A percentile compares a stretch with the other conserved stretches of the same genome.
These are phyloP conservation scores for Pomacea canaliculata DNA, from an alignment of 2,888 invertebrate species.

Conservation along the genomic window DNA sequence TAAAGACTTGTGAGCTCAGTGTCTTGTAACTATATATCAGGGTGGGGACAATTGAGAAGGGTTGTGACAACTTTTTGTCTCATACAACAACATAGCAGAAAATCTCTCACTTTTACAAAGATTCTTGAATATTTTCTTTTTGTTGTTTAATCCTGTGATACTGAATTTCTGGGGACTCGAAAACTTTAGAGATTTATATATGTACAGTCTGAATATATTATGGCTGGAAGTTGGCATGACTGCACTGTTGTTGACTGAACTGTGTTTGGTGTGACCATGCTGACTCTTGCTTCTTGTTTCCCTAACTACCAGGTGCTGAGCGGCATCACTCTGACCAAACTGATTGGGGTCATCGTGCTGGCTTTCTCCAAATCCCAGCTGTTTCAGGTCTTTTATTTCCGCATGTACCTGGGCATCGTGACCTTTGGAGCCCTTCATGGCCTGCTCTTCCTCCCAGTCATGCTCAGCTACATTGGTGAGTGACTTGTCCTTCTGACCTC, in stretches of 20 bases:
- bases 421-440: slow-evolving; percentile 97
- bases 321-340: slow-evolving; percentile 97
- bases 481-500: neutral
- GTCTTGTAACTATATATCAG: too few relatives aligned
- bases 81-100: too few relatives aligned
- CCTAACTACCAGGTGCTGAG: slow-evolving; percentile 81
- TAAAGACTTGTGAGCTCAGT: too few relatives aligned
- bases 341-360: slow-evolving; percentile 95
- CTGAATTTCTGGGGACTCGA: too few relatives aligned
- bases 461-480: slow-evolving; percentile 92
- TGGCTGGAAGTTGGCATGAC: neutral
- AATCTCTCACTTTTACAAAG: too few relatives aligned
- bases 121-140: too few relatives aligned
- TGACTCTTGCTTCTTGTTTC: neutral
- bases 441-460: slow-evolving; percentile 95
- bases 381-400: slow-evolving; percentile 93
- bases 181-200: too few relatives aligned
- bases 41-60: neutral
- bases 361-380: slow-evolving; percentile 98
- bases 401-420: slow-evolving; percentile 98
- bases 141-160: too few relatives aligned
- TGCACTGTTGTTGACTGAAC: neutral
- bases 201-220: neutral
- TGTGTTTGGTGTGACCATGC: neutral
- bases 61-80: neutral